These are phyloP conservation scores for Caranx melampygus DNA, from an alignment of 2,113 vertebrate genomes.

Conservation along the genomic window DNA sequence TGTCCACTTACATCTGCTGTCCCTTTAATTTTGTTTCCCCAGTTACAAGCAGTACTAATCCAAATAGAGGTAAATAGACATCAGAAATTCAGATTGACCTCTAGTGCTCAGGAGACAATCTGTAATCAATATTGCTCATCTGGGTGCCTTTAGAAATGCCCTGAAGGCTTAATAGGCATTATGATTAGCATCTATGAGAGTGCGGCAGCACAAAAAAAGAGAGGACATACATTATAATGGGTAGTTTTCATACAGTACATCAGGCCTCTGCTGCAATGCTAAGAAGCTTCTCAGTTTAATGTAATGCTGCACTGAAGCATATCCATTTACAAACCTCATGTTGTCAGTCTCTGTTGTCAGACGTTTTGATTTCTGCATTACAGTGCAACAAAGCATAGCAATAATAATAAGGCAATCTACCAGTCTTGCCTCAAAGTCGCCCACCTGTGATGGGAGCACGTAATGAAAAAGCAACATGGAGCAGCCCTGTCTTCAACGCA, in stretches of 20 bases:
- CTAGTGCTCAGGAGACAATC: slow-evolving; percentile 54
- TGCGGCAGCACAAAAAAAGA: slow-evolving; percentile 35
- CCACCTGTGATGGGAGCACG: neutral
- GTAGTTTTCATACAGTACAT: neutral
- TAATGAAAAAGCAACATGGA: neutral
- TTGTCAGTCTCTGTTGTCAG: neutral
- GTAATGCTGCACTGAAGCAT: neutral
- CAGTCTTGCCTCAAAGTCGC: neutral
- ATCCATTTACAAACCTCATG: neutral
- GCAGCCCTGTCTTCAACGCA: neutral
- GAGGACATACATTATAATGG: slow-evolving; percentile 21
- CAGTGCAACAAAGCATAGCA: neutral
- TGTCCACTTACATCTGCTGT: slow-evolving; percentile 14
- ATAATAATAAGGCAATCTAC: neutral
- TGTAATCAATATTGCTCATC: slow-evolving; percentile 68
- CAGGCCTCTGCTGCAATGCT: neutral
- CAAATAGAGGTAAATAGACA: slow-evolving; percentile 46
- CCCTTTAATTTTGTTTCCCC: slow-evolving; percentile 15
- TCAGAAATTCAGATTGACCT: slow-evolving; percentile 61
- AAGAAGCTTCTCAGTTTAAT: slow-evolving; percentile 4
- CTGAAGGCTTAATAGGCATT: slow-evolving; percentile 54
- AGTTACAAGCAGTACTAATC: slow-evolving; percentile 20
- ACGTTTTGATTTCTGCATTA: no score
- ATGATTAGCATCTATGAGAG: slow-evolving; percentile 59
- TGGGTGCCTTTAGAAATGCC: slow-evolving; percentile 52